Base-by-base conservation (phyloP, 2,113 vertebrate genomes). In the Urocolius indicus region DNA sequence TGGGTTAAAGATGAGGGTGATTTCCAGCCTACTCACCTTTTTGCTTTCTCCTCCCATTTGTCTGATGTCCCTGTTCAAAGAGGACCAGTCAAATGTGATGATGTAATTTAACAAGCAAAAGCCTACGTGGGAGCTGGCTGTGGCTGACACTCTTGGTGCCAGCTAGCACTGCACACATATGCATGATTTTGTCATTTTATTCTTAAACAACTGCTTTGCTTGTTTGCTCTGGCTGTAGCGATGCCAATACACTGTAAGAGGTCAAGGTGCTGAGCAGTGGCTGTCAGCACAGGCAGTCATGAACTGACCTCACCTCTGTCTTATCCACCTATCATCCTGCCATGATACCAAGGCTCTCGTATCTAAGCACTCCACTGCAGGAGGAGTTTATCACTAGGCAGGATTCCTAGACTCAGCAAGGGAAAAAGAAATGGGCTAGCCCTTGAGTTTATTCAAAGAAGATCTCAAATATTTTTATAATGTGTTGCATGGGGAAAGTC, bases 51-150 rank as follows among this genome's bases (percentile, higher is more conserved):
- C 20, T 73, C 29, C 34, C 26, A 5, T 59, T 48, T 66, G 10
- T 41, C 63, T 73, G 30, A 5, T 80, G 59, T 5, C 6, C 11
- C 19, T 30, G n/a, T 54, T 84, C 2, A 3, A 49, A 88, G 9
- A 66, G 21, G 16, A 78, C 8, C 16, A 48, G 45, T 24, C 48
- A 82, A 43, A 38, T 6, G 9, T 18, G 14, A 26, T 52, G 62
- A 68, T 26, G 27, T 13, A 48, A 90, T 48, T 76, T 61, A 46
- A 51, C 26, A 76, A 52, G 58, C 9, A 36, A 73, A 83, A 73
- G 45, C 4, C 4, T 14, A 16, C 0, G 0, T 15, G 29, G 46
- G 55, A 93, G 21, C 36, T 61, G 76, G 34, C 46, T 49, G 36
- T 12, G 65, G 36, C 52, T 84, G 61, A 58, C 69, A 55, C 9